Conservation (phyloP, 37 sponge, comb jelly and placozoan genomes). For the Agelas oroides region DNA sequence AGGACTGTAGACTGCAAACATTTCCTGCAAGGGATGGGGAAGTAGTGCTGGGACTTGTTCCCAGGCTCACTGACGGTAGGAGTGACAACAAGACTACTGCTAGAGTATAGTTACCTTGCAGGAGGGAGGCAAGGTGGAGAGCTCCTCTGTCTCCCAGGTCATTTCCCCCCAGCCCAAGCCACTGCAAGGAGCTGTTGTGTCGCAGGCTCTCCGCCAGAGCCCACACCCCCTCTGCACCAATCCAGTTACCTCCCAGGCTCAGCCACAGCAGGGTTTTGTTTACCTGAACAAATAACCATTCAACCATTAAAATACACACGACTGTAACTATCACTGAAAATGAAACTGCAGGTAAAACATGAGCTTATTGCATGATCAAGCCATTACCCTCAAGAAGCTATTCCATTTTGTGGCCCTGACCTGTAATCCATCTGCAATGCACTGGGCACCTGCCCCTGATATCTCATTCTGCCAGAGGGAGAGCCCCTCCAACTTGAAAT, state of each 20-base stretch:
- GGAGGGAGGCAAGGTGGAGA: conserved; percentile 62
- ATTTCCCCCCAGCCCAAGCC: conserved; percentile 91
- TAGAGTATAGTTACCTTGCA: no score
- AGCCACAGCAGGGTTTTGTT: conserved; percentile 82
- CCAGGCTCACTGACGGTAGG: no score
- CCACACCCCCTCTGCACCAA: conserved; percentile 88
- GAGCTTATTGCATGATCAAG: no score
- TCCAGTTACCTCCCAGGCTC: conserved; percentile 80
- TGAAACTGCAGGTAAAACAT: neutral
- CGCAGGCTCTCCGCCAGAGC: conserved; percentile 72
- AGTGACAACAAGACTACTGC: no score
- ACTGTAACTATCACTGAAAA: neutral
- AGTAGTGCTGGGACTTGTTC: no score
- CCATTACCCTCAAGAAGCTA: no score
- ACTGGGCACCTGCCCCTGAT: conserved; percentile 68
- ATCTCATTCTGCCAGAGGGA: conserved; percentile 90
- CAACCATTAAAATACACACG: neutral
- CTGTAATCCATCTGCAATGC: conserved; percentile 79
- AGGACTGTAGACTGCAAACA: conserved; percentile 63
- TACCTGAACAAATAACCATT: neutral
- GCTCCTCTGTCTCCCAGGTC: conserved; percentile 84
- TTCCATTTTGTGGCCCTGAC: no score
- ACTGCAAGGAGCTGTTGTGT: conserved; percentile 65
- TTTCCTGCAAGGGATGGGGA: conserved; percentile 46
- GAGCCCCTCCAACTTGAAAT: conserved; percentile 79